Percentiles rank a stretch among this genome's conserved stretches.
Conservation (phyloP, 2,888 invertebrate genomes). For the Unio delphinus region DNA sequence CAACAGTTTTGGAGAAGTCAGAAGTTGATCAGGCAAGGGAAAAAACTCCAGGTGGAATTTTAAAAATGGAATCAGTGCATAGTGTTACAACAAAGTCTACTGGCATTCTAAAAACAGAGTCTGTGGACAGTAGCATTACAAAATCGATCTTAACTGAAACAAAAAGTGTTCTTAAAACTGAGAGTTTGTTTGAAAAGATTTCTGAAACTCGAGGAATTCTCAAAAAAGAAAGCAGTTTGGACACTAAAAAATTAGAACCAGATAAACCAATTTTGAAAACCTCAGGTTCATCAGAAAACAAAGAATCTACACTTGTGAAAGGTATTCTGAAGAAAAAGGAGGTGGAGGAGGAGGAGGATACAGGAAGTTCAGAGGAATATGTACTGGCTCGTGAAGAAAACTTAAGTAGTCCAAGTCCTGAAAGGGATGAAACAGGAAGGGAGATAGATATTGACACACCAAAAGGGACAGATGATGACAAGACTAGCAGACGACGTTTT, state of each 20-base stretch:
- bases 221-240: slow-evolving; percentile 54
- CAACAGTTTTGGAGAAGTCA: not conserved
- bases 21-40: slow-evolving; percentile 1
- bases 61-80: too few species aligned
- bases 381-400: too few species aligned
- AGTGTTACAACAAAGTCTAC: slow-evolving; percentile 19
- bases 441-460: slow-evolving; percentile 1
- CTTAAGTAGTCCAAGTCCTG: too few species aligned
- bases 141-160: slow-evolving; percentile 32
- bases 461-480: not conserved
- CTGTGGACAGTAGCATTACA: slow-evolving; percentile 26
- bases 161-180: slow-evolving; percentile 44
- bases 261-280: slow-evolving; percentile 33
- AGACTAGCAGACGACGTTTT: not conserved
- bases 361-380: not conserved
- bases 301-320: not conserved
- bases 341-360: slow-evolving; percentile 1
- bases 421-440: not conserved
- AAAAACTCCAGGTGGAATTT: too few species aligned
- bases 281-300: not conserved
- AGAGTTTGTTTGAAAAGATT: slow-evolving; percentile 9
- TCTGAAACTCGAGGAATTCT: slow-evolving; percentile 36
- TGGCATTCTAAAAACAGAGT: slow-evolving; percentile 44
- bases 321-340: slow-evolving; percentile 7
- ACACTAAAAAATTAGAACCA: slow-evolving; percentile 33